Evolutionary conservation across 2,113 vertebrate species (phyloP).

Genomic region (Chaetura pelagica): DNA sequence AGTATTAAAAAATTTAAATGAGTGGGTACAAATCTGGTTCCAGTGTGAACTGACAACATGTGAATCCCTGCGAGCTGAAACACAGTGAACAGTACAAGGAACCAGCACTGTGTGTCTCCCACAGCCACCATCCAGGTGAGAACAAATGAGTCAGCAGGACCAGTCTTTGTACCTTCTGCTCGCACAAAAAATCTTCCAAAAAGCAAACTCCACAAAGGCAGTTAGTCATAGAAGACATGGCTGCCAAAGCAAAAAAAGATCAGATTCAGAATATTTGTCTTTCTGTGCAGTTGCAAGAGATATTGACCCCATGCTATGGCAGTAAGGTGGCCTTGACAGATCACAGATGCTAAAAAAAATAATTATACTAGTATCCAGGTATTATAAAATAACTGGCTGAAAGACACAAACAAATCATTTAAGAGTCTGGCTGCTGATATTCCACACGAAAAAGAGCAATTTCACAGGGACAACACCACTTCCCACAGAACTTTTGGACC

Average conservation of each 20-base stretch:
- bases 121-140: not conserved
- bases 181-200: not conserved
- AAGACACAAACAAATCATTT: not conserved
- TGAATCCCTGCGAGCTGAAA: not conserved
- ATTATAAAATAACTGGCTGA: not conserved
- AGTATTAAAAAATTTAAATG: not conserved
- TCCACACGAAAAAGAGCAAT: not conserved
- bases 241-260: not conserved
- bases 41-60: not conserved
- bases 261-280: not conserved
- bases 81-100: not conserved
- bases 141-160: not conserved
- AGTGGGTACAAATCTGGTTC: not conserved
- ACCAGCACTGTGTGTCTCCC: not conserved
- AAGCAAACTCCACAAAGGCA: not conserved
- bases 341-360: not conserved
- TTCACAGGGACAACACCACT: not conserved
- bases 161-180: not conserved
- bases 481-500: not conserved
- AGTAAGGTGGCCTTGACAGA: not conserved
- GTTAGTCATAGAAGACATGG: not conserved
- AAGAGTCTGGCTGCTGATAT: not conserved
- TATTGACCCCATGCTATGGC: not conserved
- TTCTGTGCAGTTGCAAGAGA: not conserved
- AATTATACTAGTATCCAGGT: not conserved